Evolutionary conservation across 2,888 invertebrate species (phyloP), one percentile per base, ranked within the genome.

Genomic region (Mechanitis messenoides): DNA sequence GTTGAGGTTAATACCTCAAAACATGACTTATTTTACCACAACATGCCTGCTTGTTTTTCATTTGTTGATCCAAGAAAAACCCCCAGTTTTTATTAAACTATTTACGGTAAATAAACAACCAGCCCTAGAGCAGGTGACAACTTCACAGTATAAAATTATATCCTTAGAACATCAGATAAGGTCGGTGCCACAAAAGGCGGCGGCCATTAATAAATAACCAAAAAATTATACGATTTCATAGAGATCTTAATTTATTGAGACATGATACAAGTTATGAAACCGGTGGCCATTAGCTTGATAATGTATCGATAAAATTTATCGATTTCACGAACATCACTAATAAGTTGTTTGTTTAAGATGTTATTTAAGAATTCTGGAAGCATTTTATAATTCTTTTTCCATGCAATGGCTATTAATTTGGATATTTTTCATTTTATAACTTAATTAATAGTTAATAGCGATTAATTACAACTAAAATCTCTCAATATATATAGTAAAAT

Each of bases 191-290:
- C 83, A 83, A 84, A 84, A 80, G 59, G 69, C 69, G 69, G 69
- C 71, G 70, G 69, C 72, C 6, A 9, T 69, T 60, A 58, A 84
- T 87, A 86, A 87, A 86, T 87, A 77, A 84, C 79, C 71, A 65
- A 76, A 79, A 85, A 85, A 87, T 85, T 78, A 83, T 76, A 77
- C 72, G 53, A 69, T 78, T 71, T 75, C 75, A 75, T 75, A 75
- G 76, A 81, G 78, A 86, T 86, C 81, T 82, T 81, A 78, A 87
- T 85, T 86, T 86, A 86, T 85, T 82, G 80, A 83, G 86, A 86
- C 85, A 82, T 74, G 69, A 74, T 75, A 66, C 76, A 69, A 74
- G 70, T 85, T 85, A 85, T 82, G 78, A 79, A 80, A 76, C 74
- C 72, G 76, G 73, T 71, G 67, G 69, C 75, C 73, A 78, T 83